Conservation (phyloP, 2,888 invertebrate species). For the Rhodophaea formosa region DNA sequence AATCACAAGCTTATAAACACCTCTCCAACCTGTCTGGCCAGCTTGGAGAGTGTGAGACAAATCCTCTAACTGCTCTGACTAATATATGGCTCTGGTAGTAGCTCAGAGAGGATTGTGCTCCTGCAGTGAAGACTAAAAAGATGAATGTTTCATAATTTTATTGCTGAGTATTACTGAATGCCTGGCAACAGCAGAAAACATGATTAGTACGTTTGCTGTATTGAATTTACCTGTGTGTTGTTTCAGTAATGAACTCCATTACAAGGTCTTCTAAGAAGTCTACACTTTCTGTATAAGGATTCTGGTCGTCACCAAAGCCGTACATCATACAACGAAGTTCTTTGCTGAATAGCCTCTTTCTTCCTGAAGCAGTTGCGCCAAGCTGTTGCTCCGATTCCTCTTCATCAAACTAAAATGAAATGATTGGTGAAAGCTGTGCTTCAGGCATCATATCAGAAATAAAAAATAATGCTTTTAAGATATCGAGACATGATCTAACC, state of each 20-base stretch:
- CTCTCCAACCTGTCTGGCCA: too few species aligned
- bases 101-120: too few species aligned
- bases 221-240: slow-evolving; percentile 86
- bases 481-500: slow-evolving; percentile 34
- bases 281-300: slow-evolving; percentile 99
- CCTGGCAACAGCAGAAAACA: not conserved
- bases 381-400: slow-evolving; percentile 87
- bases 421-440: not conserved
- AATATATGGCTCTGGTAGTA: too few species aligned
- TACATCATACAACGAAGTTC: slow-evolving; percentile 99
- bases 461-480: too few species aligned
- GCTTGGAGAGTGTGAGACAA: too few species aligned
- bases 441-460: too few species aligned
- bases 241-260: slow-evolving; percentile 98
- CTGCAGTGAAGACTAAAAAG: too few species aligned
- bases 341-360: slow-evolving; percentile 94
- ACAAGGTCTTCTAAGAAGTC: slow-evolving; percentile 98
- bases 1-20: too few species aligned
- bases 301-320: slow-evolving; percentile 99
- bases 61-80: too few species aligned
- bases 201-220: not conserved
- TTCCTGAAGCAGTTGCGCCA: slow-evolving; percentile 85
- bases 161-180: too few species aligned
- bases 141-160: too few species aligned
- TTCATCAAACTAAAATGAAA: slow-evolving; percentile 78